phyloP scores from a whole-genome alignment of 2,888 invertebrate species.

The Drosophila neutralis region DNA sequence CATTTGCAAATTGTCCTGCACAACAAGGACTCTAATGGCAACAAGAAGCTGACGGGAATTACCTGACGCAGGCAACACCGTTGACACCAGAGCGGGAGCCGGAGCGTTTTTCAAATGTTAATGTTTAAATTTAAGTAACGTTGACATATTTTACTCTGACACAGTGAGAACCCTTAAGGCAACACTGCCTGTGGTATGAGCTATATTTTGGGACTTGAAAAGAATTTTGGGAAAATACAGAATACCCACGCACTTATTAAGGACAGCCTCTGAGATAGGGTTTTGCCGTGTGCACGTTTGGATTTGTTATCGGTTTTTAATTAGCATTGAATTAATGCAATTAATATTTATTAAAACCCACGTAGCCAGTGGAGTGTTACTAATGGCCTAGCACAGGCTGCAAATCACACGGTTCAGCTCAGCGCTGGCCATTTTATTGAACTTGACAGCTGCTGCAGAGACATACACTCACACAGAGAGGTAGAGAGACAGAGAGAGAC shows the following conservation, averaged over 20 bases:
- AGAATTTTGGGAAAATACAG: neutral
- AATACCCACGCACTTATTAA: neutral
- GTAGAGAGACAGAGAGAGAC: constrained; percentile 3
- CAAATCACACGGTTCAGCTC: constrained; percentile 29
- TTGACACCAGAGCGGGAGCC: constrained; percentile 59
- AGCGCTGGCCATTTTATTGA: constrained; percentile 58
- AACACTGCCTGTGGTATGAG: constrained; percentile 10
- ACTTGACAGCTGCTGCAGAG: constrained; percentile 49
- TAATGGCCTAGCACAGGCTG: constrained; percentile 53
- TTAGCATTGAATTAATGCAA: constrained; percentile 67
- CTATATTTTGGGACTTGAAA: constrained; percentile 27
- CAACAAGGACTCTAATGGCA: constrained; percentile 47
- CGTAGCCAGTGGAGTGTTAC: constrained; percentile 49
- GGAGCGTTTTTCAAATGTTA: constrained; percentile 51
- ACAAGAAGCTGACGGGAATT: constrained; percentile 60
- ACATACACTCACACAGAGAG: neutral
- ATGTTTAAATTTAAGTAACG: constrained; percentile 60
- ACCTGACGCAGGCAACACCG: constrained; percentile 51
- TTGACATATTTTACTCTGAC: constrained; percentile 52
- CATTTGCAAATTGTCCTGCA: constrained; percentile 67
- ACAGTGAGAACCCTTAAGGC: constrained; percentile 20
- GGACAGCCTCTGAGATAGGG: neutral
- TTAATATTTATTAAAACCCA: constrained; percentile 63
- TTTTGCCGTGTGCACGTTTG: constrained; percentile 23
- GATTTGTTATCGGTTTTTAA: constrained; percentile 68